phyloP scores from a whole-genome alignment of 2,113 vertebrate genomes.

The Tringa solitaria region DNA sequence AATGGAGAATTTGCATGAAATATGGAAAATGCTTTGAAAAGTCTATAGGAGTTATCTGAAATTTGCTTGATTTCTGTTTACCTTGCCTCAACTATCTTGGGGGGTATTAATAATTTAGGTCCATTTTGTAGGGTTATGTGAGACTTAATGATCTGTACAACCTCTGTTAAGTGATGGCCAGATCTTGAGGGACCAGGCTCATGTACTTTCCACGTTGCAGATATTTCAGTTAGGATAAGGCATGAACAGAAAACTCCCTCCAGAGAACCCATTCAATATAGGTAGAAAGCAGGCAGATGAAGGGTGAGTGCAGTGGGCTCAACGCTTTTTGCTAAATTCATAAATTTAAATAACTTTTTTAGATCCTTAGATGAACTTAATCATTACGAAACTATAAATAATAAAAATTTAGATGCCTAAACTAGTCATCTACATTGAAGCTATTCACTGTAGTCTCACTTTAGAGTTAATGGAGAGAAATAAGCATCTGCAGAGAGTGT shows the following conservation, averaged over 20 bases:
- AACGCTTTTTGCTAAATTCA: not conserved
- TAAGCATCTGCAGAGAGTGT: not conserved
- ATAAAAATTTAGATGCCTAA: not conserved
- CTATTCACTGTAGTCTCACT: not conserved
- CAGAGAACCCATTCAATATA: not conserved
- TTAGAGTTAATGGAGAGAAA: not conserved
- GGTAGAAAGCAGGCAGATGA: not conserved
- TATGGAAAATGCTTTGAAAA: not conserved
- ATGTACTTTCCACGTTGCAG: not conserved
- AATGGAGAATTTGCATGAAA: not conserved
- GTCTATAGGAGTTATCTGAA: not conserved
- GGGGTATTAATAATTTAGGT: not conserved
- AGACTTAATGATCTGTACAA: not conserved
- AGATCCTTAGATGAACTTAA: not conserved
- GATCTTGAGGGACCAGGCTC: not conserved
- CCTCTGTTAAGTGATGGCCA: not conserved
- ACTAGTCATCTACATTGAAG: not conserved
- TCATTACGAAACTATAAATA: not conserved
- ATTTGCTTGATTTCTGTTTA: not conserved
- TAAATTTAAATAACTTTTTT: not conserved
- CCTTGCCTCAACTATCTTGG: not conserved
- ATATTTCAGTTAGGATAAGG: not conserved
- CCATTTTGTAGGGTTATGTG: not conserved
- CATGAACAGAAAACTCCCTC: not conserved
- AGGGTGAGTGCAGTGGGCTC: not conserved